Conservation (phyloP, 2,113 vertebrate genomes). For the Rhabdornis inornatus region DNA sequence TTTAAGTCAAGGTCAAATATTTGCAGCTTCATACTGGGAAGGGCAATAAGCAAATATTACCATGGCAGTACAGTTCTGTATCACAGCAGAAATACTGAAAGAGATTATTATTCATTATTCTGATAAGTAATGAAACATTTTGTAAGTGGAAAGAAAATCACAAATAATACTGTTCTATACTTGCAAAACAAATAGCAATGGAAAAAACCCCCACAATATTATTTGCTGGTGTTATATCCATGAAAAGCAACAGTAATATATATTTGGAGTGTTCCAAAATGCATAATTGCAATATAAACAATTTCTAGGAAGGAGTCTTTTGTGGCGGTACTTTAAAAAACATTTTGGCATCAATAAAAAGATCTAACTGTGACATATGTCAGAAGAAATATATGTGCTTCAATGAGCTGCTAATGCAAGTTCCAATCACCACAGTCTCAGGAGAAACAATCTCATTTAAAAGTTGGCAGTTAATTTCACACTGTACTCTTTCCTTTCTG, state of each 20-base stretch:
- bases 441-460: constrained; percentile 65
- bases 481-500: background rate
- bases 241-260: background rate
- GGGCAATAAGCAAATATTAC: background rate
- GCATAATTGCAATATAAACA: background rate
- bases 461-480: constrained; percentile 54
- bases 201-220: background rate
- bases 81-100: background rate
- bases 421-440: constrained; percentile 22
- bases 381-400: constrained; percentile 39
- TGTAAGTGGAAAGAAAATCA: background rate
- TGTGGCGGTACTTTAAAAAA: background rate
- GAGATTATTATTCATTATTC: constrained; percentile 11
- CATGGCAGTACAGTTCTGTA: background rate
- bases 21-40: background rate
- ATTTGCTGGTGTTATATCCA: background rate
- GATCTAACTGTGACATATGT: background rate
- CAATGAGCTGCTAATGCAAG: constrained; percentile 34
- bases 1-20: background rate
- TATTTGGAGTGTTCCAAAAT: background rate
- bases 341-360: background rate
- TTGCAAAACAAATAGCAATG: background rate
- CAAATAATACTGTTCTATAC: background rate
- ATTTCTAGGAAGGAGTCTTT: background rate
- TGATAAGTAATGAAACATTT: background rate